Evolutionary conservation across 2,113 vertebrate genomes (phyloP), one percentile per base, ranked within the genome.

Genomic region (Vulpes ferrilata): DNA sequence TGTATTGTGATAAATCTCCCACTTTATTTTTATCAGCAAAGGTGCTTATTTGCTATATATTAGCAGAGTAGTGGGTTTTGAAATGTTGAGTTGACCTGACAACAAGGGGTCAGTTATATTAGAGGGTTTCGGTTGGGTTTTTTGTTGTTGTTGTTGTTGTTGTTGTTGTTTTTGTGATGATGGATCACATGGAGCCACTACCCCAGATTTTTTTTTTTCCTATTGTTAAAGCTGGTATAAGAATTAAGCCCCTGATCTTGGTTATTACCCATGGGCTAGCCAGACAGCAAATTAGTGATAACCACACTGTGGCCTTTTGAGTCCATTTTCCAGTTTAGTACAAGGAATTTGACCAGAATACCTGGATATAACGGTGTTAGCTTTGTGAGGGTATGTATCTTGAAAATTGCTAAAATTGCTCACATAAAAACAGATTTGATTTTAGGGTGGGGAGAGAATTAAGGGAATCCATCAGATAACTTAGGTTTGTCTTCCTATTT

Each of bases 391-490:
- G 12, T 59, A 7, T 69, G 6, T 96, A n/a, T 88, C 82, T 95
- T 65, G 22, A 95, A 95, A 96, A 92, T 92, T 30, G 62, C 13
- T 73, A 64, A 81, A 60, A 69, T 88, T 27, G 9, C 30, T 90
- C 55, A 84, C 93, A 88, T 95, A 38, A 96, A 95, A 92, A 69
- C 22, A 82, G 57, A 69, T 87, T 88, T 91, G 78, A 22, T 69
- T 90, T 88, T 76, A 88, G 32, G 10, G 19, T 55, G 2, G 1
- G 55, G 55, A 86, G 96, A 80, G 48, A 96, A n/a, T 48, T 96
- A 88, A 93, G 90, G 94, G 92, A 95, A 93, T 27, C 73, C 88
- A 43, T 92, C 69, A 32, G 90, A 90, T 96, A 73, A 73, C 64
- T 90, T 96, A n/a, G 57, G 35, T 76, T 78, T 57, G 35, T 88